Percentiles rank a stretch among this genome's conserved stretches.
phyloP scores from a whole-genome alignment of 2,113 vertebrate species.

The Phalacrocorax pelagicus region DNA sequence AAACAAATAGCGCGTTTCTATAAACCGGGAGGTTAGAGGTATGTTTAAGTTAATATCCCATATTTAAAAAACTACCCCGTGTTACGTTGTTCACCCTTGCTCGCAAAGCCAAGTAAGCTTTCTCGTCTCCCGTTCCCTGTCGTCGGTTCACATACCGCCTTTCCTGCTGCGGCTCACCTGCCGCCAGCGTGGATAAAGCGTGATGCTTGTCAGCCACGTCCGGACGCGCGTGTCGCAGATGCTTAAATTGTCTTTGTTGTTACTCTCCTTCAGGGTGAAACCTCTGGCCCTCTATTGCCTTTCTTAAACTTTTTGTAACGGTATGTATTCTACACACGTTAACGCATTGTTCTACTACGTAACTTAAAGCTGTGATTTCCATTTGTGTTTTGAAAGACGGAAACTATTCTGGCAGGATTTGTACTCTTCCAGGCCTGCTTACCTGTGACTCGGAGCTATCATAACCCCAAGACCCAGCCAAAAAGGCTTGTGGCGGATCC shows the following conservation, averaged over 20 bases:
- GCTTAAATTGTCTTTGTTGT: background rate
- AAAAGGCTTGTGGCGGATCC: background rate
- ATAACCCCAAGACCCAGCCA: background rate
- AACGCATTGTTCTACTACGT: background rate
- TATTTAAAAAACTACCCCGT: background rate
- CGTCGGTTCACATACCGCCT: background rate
- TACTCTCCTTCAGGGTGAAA: background rate
- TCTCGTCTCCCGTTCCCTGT: background rate
- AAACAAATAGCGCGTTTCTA: background rate
- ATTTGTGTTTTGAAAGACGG: background rate
- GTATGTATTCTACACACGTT: constrained; percentile 9
- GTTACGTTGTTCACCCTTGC: background rate
- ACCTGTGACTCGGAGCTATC: constrained; percentile 6
- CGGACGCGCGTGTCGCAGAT: background rate
- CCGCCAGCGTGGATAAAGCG: background rate
- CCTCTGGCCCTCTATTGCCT: background rate
- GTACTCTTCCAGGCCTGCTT: constrained; percentile 5
- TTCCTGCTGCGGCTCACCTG: background rate
- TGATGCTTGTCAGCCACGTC: background rate
- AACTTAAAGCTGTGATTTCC: constrained; percentile 42
- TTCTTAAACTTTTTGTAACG: constrained; percentile 42
- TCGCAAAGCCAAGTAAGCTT: background rate
- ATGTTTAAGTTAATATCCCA: background rate
- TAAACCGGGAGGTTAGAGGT: background rate
- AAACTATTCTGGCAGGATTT: background rate